Conservation (phyloP, 2,113 vertebrate genomes). For the Campylorhamphus procurvoides region DNA sequence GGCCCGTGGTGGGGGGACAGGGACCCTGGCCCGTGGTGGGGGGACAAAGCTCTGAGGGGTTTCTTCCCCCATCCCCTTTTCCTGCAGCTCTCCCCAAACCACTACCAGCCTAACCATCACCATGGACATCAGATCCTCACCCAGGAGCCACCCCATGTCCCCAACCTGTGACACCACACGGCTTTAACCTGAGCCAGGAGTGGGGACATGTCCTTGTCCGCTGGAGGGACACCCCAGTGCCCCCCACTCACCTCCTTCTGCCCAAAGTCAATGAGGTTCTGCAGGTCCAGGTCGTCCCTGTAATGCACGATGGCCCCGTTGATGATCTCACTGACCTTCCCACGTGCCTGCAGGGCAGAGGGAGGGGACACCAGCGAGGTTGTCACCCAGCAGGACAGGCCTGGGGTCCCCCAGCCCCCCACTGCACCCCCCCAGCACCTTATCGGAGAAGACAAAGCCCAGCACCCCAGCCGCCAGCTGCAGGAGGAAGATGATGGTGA, state of each 20-base stretch:
- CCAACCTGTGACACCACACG: accelerated
- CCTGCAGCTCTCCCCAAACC: background rate
- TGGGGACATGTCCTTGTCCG: background rate
- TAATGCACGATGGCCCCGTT: constrained; percentile 19
- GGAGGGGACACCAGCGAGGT: background rate
- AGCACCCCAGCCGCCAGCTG: constrained; percentile 86
- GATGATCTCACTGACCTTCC: constrained; percentile 12
- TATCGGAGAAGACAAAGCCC: constrained; percentile 90
- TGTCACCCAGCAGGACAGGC: background rate
- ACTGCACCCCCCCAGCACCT: constrained; percentile 68
- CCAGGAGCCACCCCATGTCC: background rate
- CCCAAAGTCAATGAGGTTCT: constrained; percentile 9
- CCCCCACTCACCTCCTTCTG: background rate
- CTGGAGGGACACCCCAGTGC: background rate
- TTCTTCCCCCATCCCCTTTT: background rate
- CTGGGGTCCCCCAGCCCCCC: background rate
- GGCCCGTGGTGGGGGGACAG: background rate
- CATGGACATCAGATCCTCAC: accelerated
- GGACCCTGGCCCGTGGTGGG: background rate
- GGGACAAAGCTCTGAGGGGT: background rate
- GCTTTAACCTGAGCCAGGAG: background rate
- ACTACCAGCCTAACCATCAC: background rate
- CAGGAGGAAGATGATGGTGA: constrained; percentile 88
- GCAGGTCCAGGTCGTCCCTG: constrained; percentile 2
- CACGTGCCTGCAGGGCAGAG: background rate